These are phyloP conservation scores for Eurystomus gularis DNA, from an alignment of 2,113 vertebrate species.

Conservation along the genomic window DNA sequence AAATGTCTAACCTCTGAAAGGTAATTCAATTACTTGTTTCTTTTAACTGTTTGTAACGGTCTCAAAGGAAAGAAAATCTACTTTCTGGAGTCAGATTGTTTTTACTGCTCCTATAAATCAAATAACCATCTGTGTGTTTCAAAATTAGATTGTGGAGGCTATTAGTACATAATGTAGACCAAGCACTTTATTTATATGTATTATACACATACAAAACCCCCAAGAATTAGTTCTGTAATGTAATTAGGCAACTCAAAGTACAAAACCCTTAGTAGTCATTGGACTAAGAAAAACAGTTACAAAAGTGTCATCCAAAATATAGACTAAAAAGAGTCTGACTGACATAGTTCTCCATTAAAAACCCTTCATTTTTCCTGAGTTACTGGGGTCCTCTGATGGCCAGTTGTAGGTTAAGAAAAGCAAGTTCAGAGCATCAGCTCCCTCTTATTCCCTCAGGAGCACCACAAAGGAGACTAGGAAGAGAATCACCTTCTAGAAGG, in stretches of 20 bases:
- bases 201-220: background rate
- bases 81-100: constrained; percentile 52
- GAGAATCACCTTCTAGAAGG: background rate
- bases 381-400: background rate
- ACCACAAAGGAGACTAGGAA: background rate
- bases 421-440: background rate
- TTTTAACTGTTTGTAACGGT: constrained; percentile 34
- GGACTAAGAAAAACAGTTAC: background rate
- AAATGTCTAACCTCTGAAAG: constrained; percentile 6
- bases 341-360: background rate
- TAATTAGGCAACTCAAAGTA: background rate
- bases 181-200: constrained; percentile 46
- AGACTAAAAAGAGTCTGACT: background rate
- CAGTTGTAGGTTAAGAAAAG: background rate
- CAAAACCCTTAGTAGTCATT: background rate
- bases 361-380: background rate
- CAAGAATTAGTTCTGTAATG: background rate
- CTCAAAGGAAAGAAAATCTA: constrained; percentile 56
- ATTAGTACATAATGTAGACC: constrained; percentile 52
- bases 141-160: constrained; percentile 54
- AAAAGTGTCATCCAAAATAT: background rate
- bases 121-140: constrained; percentile 60
- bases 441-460: background rate
- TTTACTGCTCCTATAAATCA: constrained; percentile 62
- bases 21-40: constrained; percentile 46